phyloP scores from a whole-genome alignment of 2,113 vertebrate species.

The Caracal caracal region DNA sequence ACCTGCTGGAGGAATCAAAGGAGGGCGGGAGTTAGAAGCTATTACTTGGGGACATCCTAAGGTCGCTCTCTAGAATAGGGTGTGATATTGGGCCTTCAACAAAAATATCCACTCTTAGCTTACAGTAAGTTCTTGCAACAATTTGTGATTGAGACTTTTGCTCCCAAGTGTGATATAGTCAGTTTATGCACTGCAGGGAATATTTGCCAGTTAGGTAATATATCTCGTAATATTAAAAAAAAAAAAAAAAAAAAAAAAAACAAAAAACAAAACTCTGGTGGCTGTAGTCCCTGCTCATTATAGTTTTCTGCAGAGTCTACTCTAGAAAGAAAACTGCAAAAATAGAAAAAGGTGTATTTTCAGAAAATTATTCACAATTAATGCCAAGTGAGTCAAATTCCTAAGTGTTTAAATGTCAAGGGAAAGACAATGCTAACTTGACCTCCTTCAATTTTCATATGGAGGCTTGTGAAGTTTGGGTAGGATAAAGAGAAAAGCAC shows the following conservation, averaged over 20 bases:
- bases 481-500: slow-evolving; percentile 58
- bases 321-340: slow-evolving; percentile 35
- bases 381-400: slow-evolving; percentile 51
- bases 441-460: slow-evolving; percentile 65
- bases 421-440: slow-evolving; percentile 67
- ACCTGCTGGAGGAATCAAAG: neutral
- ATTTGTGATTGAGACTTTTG: neutral
- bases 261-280: neutral
- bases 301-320: neutral
- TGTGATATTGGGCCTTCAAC: neutral
- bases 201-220: neutral
- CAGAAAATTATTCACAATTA: slow-evolving; percentile 55
- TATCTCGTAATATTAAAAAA: neutral
- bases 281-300: slow-evolving; percentile 15
- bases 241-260: neutral
- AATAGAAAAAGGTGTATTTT: slow-evolving; percentile 43
- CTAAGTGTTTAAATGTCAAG: slow-evolving; percentile 54
- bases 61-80: neutral
- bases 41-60: too few relatives aligned
- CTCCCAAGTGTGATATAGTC: neutral
- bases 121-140: neutral
- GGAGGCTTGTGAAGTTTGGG: slow-evolving; percentile 50
- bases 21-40: neutral
- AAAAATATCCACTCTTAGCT: neutral
- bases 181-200: neutral